Base-by-base conservation (phyloP, 2,113 vertebrate genomes). In the Nannospalax galili region DNA sequence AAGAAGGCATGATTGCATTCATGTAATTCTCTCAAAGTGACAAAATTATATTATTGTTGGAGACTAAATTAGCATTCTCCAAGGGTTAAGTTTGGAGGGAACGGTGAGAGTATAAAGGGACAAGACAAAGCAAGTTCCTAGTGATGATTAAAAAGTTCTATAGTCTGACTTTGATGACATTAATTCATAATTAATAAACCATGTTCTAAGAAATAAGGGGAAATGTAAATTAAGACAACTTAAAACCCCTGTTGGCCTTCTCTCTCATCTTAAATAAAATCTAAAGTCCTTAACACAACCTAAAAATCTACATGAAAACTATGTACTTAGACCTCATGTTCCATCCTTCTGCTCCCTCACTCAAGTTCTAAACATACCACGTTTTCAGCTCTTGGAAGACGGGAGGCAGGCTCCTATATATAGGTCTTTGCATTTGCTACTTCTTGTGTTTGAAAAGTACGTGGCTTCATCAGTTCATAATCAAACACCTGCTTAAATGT, bases 201-300 rank as follows among this genome's bases (percentile, higher is more conserved):
- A 91, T 93, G 48, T 64, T 95, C 3, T 65, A 93, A 80, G 35
- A 94, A 93, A 48, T 64, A 42, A 81, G 17, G 6, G 32, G 8
- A 20, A 74, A 80, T n/a, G 28, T 16, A 91, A 67, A 91, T 42
- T 65, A 90, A 77, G n/a, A 64, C 17, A 65, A 67, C 52, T 95
- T 88, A 92, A 96, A 95, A 90, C 28, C n/a, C 62, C 81, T 75
- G 17, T 65, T 84, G 35, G 77, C 52, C 58, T n/a, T 42, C 58
- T n/a, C 32, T 5, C 16, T 89, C 79, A 90, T 45, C 40, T 56
- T 67, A 37, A 86, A 86, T 82, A 89, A 86, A 93, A 84, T 74
- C 20, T 86, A 8, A 92, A 85, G n/a, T 84, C 82, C n/a, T 75
- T 69, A 58, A 5, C 58, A 75, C 26, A 79, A 60, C 60, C 64